Conservation (phyloP, 2,797 vertebrate genomes). For the Gila robusta region DNA sequence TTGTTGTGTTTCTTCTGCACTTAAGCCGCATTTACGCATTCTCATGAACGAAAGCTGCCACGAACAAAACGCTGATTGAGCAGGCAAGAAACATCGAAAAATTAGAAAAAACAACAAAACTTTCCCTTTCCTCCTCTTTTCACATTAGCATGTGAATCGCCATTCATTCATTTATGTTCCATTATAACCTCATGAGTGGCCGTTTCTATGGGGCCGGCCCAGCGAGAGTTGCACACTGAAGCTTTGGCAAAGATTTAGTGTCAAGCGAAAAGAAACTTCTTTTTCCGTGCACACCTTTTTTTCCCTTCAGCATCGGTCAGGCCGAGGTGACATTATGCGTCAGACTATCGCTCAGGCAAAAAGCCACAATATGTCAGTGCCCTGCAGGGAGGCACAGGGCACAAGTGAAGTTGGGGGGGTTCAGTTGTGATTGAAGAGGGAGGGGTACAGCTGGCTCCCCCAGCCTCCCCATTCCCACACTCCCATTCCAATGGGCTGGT, state of each 20-base stretch:
- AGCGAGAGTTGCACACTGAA: constrained; percentile 60
- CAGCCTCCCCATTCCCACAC: constrained; percentile 90
- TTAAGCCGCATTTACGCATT: constrained; percentile 2
- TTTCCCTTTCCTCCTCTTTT: constrained; percentile 85
- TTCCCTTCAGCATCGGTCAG: constrained; percentile 52
- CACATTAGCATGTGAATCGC: constrained; percentile 96
- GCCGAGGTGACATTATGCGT: constrained; percentile 50
- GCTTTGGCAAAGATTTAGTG: constrained; percentile 61
- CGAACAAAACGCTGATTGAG: constrained; percentile 81
- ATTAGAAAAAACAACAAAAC: constrained; percentile 79
- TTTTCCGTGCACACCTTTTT: constrained; percentile 65
- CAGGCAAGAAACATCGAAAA: constrained; percentile 67
- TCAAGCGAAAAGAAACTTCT: constrained; percentile 50
- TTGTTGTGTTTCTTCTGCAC: background rate
- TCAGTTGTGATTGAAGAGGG: constrained; percentile 81
- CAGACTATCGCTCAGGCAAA: constrained; percentile 25
- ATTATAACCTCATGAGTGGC: constrained; percentile 84
- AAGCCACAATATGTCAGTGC: constrained; percentile 53
- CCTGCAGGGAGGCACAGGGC: constrained; percentile 48
- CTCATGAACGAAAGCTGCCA: constrained; percentile 67
- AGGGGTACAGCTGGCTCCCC: constrained; percentile 87
- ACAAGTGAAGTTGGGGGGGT: constrained; percentile 60
- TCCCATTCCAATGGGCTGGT: constrained; percentile 88
- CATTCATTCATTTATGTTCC: constrained; percentile 90
- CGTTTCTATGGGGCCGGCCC: constrained; percentile 83